Evolutionary conservation across 1,140 invertebrate species (phyloP).

Genomic region (Chlorops oryzae): DNA sequence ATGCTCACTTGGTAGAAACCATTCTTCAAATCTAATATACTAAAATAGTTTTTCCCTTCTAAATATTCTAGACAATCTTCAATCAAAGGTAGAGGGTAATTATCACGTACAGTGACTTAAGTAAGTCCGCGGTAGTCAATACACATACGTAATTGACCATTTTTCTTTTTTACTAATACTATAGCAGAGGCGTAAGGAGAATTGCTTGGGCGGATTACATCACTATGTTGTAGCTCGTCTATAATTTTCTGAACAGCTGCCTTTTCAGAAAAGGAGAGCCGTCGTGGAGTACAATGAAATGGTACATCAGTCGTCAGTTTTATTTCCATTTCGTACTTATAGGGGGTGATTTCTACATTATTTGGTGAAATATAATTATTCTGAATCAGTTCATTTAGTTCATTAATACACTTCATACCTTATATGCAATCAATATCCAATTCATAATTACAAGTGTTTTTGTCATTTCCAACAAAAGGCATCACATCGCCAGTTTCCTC

Average conservation of each 20-base stretch:
- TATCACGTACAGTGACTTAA: conserved; percentile 12
- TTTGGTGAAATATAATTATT: too few relatives aligned
- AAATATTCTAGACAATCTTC: conserved; percentile 41
- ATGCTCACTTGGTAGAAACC: conserved; percentile 30
- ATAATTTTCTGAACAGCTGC: conserved; percentile 9
- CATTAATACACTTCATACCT: too few relatives aligned
- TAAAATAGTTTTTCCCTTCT: conserved; percentile 23
- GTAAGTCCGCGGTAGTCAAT: conserved; percentile 39
- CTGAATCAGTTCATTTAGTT: too few relatives aligned
- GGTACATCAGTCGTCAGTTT: conserved; percentile 4
- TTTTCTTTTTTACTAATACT: conserved; percentile 29
- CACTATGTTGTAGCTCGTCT: conserved; percentile 15
- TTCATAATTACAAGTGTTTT: too few relatives aligned
- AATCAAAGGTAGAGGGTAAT: conserved; percentile 46
- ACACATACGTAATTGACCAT: conserved; percentile 24
- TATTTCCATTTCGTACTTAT: conserved; percentile 15
- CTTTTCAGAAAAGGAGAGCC: conserved; percentile 4
- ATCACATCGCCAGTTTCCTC: too few relatives aligned
- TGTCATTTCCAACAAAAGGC: too few relatives aligned
- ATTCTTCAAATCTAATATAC: conserved; percentile 20
- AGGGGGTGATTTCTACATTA: too few relatives aligned
- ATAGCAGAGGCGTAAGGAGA: conserved; percentile 24
- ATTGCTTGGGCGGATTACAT: conserved; percentile 20
- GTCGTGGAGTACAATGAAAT: conserved; percentile 9
- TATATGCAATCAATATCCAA: too few relatives aligned